Evolutionary conservation across 2,888 invertebrate genomes (phyloP).

Genomic region (Leucania comma): DNA sequence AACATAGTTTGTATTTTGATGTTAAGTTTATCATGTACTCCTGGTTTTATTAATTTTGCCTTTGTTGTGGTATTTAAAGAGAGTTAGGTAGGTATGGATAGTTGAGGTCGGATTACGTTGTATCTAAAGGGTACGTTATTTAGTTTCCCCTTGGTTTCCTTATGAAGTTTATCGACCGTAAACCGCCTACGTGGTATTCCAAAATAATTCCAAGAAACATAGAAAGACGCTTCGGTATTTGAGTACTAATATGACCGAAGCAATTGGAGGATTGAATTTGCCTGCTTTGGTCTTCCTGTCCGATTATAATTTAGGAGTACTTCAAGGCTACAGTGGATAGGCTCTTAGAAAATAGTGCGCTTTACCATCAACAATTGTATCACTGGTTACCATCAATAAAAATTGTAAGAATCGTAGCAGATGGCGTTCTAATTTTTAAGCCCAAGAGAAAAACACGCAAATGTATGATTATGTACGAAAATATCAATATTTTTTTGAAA

Average conservation of each 20-base stretch:
- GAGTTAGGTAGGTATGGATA: slow-evolving; percentile 14
- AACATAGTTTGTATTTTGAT: slow-evolving; percentile 69
- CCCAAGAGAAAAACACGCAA: neutral
- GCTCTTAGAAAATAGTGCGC: too few relatives aligned
- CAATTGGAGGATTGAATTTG: too few relatives aligned
- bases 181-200: neutral
- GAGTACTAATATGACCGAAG: neutral
- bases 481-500: neutral
- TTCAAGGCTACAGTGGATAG: too few relatives aligned
- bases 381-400: too few relatives aligned
- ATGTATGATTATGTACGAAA: neutral
- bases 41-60: slow-evolving; percentile 64
- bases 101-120: slow-evolving; percentile 25
- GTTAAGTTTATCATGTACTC: slow-evolving; percentile 58
- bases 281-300: too few relatives aligned
- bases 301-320: too few relatives aligned
- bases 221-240: neutral
- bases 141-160: slow-evolving; percentile 7
- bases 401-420: neutral
- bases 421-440: neutral
- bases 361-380: too few relatives aligned
- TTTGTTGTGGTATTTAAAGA: slow-evolving; percentile 55
- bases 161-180: neutral
- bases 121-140: neutral
- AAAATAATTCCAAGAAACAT: too few relatives aligned